Base-by-base conservation (phyloP, 1,140 invertebrate genomes). In the Ephestia elutella region DNA sequence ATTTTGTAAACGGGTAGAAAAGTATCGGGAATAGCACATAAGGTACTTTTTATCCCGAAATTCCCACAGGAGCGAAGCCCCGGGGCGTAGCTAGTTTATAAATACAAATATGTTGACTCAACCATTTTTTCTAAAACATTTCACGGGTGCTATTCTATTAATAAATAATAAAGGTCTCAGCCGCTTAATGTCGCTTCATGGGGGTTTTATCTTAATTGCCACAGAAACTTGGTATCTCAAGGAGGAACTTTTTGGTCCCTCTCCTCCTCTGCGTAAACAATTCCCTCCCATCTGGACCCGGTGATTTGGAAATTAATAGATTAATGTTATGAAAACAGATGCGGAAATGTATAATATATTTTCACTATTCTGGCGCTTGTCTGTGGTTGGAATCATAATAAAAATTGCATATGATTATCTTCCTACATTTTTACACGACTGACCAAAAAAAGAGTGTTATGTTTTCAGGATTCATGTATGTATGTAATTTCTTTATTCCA, bases 191-290 rank as follows among this genome's bases (percentile, higher is more conserved):
- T 70, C 74, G 17, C 62, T 66, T 62, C 66, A 70, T 69, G 65
- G 65, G 62, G 68, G 68, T 66, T 72, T 72, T 75, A 80, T 77
- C 77, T 75, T 80, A 80, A 80, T 80, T 75, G 74, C 71, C 64
- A 69, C 61, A 63, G 63, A 75, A 72, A 70, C 65, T 71, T 66
- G 68, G 71, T 76, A 72, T 75, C 56, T 63, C 54, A 48, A 44
- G 49, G 56, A 20, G 18, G 15, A 63, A 55, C 57, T 65, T 68
- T 75, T 73, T 65, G 67, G 50, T 17, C 19, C 4, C 3, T 20
- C 49, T 18, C 20, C 18, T 18, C 50, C 20, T n/a, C 9, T 53
- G 50, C 50, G 50, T 53, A 53, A 53, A 53, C 50, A 53, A 53
- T 53, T 53, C 11, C 50, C n/a, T 53, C 21, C 50, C 50, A 21